phyloP scores from a whole-genome alignment of 2,888 invertebrate species.

The Petrolisthes cinctipes region DNA sequence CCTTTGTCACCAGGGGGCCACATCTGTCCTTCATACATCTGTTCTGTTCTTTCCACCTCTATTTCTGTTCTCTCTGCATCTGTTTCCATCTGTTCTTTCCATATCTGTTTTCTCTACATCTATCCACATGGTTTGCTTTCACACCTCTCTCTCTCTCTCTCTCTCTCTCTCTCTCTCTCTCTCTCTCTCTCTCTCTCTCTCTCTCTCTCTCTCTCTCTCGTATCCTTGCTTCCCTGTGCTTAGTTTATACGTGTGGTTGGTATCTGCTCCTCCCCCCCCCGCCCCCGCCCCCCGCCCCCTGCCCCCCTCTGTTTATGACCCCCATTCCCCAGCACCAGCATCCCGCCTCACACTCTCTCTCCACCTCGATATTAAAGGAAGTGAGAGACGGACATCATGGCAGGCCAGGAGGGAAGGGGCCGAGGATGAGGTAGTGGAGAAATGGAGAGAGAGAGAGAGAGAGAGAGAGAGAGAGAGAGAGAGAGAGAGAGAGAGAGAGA shows the following conservation, averaged over 20 bases:
- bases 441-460: background rate
- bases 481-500: background rate
- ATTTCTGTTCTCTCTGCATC: background rate
- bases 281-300: background rate
- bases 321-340: background rate
- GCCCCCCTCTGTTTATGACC: background rate
- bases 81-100: background rate
- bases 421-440: background rate
- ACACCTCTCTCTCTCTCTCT: conserved; percentile 10
- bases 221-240: background rate
- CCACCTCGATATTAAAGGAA: background rate
- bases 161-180: conserved; percentile 1
- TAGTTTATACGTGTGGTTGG: background rate
- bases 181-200: conserved; percentile 15
- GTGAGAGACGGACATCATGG: conserved; percentile 24
- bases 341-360: background rate
- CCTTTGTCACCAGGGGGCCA: no score
- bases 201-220: background rate
- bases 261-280: background rate
- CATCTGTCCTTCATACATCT: no score
- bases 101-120: no score
- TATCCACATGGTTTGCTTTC: background rate
- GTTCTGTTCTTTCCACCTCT: background rate
- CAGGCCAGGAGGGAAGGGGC: background rate
- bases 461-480: background rate